Evolutionary conservation across 2,888 invertebrate species (phyloP).

Genomic region (Gryllus longicercus): DNA sequence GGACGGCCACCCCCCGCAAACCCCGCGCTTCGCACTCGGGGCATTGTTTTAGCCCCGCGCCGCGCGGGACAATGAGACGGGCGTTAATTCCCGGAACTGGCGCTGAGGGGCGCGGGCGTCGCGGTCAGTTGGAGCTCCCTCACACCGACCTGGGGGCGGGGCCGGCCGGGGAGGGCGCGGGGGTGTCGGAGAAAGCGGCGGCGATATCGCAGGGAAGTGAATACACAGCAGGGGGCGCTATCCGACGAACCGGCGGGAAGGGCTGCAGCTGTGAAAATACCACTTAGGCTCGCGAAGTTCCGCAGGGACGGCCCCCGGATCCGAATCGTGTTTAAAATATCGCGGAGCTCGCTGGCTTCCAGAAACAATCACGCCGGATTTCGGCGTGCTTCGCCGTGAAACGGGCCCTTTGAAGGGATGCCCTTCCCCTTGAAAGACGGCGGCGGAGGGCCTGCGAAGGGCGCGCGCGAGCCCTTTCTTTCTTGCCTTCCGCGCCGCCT

Average conservation of each 20-base stretch:
- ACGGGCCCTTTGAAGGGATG: background rate
- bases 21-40: too few species aligned
- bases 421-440: background rate
- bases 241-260: background rate
- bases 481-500: background rate
- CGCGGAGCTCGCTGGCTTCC: background rate
- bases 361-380: slow-evolving; percentile 17
- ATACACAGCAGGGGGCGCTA: too few species aligned
- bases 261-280: slow-evolving; percentile 6
- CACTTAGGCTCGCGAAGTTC: background rate
- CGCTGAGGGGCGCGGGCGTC: background rate
- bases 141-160: background rate
- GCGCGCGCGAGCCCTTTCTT: background rate
- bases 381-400: background rate
- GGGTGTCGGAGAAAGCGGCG: background rate
- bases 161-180: background rate
- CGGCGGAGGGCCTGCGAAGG: background rate
- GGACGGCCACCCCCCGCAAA: too few species aligned
- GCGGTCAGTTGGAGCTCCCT: background rate
- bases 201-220: background rate
- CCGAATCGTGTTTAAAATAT: background rate
- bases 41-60: background rate
- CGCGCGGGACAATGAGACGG: background rate
- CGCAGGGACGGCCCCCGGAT: background rate
- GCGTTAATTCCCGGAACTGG: background rate